Conservation (phyloP, 2,888 invertebrate species). For the Melinaea marsaeus region DNA sequence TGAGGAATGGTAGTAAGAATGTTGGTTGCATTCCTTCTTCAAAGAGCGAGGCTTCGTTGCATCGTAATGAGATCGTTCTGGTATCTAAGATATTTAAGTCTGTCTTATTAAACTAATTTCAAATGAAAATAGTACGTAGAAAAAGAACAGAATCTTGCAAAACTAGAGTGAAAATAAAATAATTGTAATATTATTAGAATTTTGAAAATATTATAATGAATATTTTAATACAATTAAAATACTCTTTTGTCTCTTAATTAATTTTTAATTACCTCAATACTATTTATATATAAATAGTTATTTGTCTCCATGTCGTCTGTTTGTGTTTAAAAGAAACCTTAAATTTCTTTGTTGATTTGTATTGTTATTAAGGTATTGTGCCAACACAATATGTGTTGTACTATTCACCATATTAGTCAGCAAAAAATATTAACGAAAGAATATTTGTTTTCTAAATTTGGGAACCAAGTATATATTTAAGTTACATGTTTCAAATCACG, state of each 20-base stretch:
- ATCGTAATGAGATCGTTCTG: neutral
- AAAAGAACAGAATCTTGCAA: no score
- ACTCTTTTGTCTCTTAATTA: no score
- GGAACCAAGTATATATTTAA: slow-evolving; percentile 2
- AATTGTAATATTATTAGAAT: no score
- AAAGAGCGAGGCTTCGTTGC: neutral
- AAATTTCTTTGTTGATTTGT: no score
- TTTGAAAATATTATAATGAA: no score
- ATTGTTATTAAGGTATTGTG: no score
- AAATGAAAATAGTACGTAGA: neutral
- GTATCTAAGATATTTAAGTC: neutral
- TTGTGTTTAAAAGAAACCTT: no score
- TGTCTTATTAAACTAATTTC: neutral
- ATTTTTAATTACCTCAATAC: no score
- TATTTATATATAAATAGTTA: no score
- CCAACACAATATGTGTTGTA: neutral
- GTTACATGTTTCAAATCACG: slow-evolving; percentile 9
- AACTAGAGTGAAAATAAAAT: no score
- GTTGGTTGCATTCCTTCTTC: neutral
- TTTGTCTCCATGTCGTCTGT: no score
- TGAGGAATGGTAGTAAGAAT: neutral
- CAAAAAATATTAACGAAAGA: neutral
- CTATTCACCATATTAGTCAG: neutral
- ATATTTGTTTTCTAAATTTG: neutral
- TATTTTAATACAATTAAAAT: no score